Conservation (phyloP, 2,797 vertebrate species). For the Falco peregrinus region DNA sequence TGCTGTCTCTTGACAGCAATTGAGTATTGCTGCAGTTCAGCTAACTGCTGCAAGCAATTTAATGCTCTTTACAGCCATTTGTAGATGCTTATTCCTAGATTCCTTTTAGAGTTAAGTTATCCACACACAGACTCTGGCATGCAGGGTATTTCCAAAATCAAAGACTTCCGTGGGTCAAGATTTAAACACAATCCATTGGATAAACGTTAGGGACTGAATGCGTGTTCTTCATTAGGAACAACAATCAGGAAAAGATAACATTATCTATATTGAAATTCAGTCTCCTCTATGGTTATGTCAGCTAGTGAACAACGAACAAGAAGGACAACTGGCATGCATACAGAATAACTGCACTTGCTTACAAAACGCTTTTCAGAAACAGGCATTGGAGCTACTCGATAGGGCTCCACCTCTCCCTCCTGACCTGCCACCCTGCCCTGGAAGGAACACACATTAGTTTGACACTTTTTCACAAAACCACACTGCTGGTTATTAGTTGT, state of each 20-base stretch:
- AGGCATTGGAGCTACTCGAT: neutral
- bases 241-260: neutral
- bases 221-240: neutral
- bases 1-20: neutral
- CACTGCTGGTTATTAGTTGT: neutral
- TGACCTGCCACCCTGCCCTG: neutral
- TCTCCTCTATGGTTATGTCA: neutral
- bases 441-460: neutral
- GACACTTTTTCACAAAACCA: neutral
- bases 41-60: neutral
- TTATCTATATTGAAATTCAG: neutral
- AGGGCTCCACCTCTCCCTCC: neutral
- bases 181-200: neutral
- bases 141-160: neutral
- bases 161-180: neutral
- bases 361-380: neutral
- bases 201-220: neutral
- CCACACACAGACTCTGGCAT: neutral
- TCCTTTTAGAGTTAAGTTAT: neutral
- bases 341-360: neutral
- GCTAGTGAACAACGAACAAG: neutral
- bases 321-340: neutral
- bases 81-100: neutral
- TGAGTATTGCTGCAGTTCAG: neutral
- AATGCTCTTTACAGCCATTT: neutral